Base-by-base conservation (phyloP, 2,888 invertebrate genomes). In the Scaptomyza flava region DNA sequence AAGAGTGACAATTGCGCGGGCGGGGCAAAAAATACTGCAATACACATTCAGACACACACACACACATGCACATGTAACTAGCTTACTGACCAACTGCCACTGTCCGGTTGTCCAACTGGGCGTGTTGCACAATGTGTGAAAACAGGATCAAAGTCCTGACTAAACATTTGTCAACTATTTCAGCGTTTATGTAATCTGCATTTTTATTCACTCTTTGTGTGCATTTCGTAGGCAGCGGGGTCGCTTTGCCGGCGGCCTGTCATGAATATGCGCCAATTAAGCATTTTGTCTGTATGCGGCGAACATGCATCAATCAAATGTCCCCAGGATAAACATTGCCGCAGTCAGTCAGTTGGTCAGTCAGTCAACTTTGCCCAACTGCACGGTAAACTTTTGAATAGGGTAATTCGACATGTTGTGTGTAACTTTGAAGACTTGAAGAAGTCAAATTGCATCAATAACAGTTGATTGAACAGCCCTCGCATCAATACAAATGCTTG, bases 261-360 rank as follows among this genome's bases (percentile, higher is more conserved):
- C 81, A 79, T 81, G 81, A 81, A 81, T 81, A 82, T 81, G 73
- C 78, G 79, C 84, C 84, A 85, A 85, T 85, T 85, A 85, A 85
- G 76, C 84, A 84, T 72, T 84, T 86, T 86, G 84, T 86, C 87
- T 72, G 84, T 70, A 66, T 60, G 66, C 68, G 47, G 46, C 47
- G 69, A 73, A 86, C 84, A 85, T 79, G 87, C 84, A 85, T 85
- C 84, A 86, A 86, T 85, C 84, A 85, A 78, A 86, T 73, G 81
- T 68, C 72, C 67, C 45, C 73, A 81, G 84, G 83, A 81, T 68
- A 83, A 79, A 77, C 77, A 76, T 73, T 53, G 72, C 57, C 20
- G 20, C 66, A 51, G 38, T 14, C 76, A 76, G 38, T 14, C 8
- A 38, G 60, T 58, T 27, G 27, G 38, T 38, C 38, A 38, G 38